phyloP scores from a whole-genome alignment of 2,113 vertebrate genomes.

The Microtus pennsylvanicus region DNA sequence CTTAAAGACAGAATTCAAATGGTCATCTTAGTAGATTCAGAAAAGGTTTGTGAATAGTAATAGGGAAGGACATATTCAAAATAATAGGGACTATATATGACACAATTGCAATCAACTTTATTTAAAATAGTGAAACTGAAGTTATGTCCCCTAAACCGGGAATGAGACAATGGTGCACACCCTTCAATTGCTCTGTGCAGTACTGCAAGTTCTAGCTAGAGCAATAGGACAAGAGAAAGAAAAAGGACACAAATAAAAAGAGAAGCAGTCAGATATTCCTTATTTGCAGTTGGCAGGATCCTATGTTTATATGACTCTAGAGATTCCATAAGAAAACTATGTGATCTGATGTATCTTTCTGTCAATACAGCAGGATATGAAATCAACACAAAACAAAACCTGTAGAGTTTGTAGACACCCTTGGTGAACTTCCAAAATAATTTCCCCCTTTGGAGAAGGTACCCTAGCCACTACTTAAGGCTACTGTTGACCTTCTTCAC shows the following conservation, averaged over 20 bases:
- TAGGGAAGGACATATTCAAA: not conserved
- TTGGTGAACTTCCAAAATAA: not conserved
- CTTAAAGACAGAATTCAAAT: not conserved
- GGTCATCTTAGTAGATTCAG: not conserved
- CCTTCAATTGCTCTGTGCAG: not conserved
- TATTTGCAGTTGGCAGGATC: not conserved
- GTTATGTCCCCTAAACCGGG: not conserved
- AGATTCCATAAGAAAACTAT: not conserved
- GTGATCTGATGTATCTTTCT: not conserved
- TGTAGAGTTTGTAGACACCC: not conserved
- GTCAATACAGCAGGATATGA: not conserved
- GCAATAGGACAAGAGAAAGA: not conserved
- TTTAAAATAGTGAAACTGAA: not conserved
- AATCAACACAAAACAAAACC: not conserved
- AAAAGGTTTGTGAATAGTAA: not conserved
- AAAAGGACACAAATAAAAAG: not conserved
- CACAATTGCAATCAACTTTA: not conserved
- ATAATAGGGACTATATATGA: not conserved
- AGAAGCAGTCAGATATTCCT: not conserved
- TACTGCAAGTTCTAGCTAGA: not conserved
- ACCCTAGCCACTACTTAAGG: too few relatives aligned
- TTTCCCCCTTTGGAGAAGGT: too few relatives aligned
- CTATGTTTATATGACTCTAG: not conserved
- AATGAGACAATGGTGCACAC: not conserved
- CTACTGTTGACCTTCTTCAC: too few relatives aligned